Conservation (phyloP, 2,888 invertebrate genomes). For the Lasiommata megera region DNA sequence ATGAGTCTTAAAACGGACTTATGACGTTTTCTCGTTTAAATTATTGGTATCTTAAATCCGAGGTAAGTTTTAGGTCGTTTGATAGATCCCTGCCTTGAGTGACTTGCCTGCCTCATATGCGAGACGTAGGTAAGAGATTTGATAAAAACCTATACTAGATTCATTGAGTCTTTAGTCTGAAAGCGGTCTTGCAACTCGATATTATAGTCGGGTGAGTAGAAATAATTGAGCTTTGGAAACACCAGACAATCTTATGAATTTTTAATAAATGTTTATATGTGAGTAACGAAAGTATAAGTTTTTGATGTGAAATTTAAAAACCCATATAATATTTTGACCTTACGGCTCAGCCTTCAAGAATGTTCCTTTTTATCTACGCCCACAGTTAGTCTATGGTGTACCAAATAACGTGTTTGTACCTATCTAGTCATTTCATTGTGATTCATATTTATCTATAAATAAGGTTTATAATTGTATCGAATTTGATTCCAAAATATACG, state of each 20-base stretch:
- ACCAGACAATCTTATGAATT: slow-evolving; percentile 73
- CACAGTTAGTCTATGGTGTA: slow-evolving; percentile 43
- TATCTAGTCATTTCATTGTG: slow-evolving; percentile 46
- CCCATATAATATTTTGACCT: slow-evolving; percentile 16
- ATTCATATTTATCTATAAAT: slow-evolving; percentile 46
- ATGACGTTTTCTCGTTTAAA: too few relatives aligned
- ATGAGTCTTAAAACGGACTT: too few relatives aligned
- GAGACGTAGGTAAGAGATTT: neutral
- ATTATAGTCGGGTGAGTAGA: neutral
- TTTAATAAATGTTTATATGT: slow-evolving; percentile 47
- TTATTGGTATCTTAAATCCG: too few relatives aligned
- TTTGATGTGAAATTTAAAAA: slow-evolving; percentile 21
- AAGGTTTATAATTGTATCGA: slow-evolving; percentile 56
- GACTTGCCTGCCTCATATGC: too few relatives aligned
- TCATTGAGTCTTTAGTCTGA: neutral
- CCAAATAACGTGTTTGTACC: slow-evolving; percentile 33
- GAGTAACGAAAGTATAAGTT: slow-evolving; percentile 23
- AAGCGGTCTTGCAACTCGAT: neutral
- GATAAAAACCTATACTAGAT: too few relatives aligned
- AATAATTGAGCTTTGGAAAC: slow-evolving; percentile 60
- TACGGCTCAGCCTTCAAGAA: neutral
- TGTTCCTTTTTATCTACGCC: slow-evolving; percentile 33
- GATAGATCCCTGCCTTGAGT: too few relatives aligned
- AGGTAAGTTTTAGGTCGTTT: too few relatives aligned
- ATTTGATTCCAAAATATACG: slow-evolving; percentile 73